These are phyloP conservation scores for Eunapius fragilis DNA, from an alignment of 37 sponge, comb jelly and placozoan species.

Conservation along the genomic window DNA sequence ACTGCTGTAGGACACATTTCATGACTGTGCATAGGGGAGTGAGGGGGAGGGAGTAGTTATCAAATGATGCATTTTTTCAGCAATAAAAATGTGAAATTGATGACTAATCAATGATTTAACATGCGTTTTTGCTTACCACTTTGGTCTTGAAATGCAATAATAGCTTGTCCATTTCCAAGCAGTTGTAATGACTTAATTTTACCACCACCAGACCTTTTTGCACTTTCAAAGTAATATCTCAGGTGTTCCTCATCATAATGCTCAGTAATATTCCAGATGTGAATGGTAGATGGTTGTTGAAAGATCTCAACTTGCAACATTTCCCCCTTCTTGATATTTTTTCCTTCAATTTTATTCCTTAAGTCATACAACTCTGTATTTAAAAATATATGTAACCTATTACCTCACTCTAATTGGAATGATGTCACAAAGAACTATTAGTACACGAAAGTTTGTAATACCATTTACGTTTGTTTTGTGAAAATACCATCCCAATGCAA, in stretches of 20 bases:
- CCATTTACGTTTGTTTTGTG: too few relatives aligned
- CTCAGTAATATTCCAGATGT: not conserved
- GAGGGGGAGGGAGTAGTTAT: too few relatives aligned
- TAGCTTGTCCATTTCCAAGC: conserved; percentile 37
- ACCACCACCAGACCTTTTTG: conserved; percentile 49
- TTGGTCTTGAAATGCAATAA: conserved; percentile 40
- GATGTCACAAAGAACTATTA: too few relatives aligned
- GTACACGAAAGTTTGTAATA: too few relatives aligned
- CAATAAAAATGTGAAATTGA: too few relatives aligned
- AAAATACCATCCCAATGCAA: too few relatives aligned
- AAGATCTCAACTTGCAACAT: conserved; percentile 10
- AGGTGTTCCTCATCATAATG: conserved; percentile 40
- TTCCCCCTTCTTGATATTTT: not conserved
- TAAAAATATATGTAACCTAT: too few relatives aligned
- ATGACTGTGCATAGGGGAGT: too few relatives aligned
- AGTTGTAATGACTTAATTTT: not conserved
- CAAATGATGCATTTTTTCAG: too few relatives aligned
- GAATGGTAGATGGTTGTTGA: conserved; percentile 5
- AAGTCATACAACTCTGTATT: not conserved
- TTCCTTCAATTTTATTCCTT: not conserved
- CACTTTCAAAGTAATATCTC: conserved; percentile 30
- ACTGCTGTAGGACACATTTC: too few relatives aligned
- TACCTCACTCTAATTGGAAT: not conserved
- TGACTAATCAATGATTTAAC: too few relatives aligned
- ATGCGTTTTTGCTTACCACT: conserved; percentile 4